Evolutionary conservation across 2,888 invertebrate species (phyloP), one percentile per base, ranked within the genome.

Genomic region (Ferdinandea cuprea): DNA sequence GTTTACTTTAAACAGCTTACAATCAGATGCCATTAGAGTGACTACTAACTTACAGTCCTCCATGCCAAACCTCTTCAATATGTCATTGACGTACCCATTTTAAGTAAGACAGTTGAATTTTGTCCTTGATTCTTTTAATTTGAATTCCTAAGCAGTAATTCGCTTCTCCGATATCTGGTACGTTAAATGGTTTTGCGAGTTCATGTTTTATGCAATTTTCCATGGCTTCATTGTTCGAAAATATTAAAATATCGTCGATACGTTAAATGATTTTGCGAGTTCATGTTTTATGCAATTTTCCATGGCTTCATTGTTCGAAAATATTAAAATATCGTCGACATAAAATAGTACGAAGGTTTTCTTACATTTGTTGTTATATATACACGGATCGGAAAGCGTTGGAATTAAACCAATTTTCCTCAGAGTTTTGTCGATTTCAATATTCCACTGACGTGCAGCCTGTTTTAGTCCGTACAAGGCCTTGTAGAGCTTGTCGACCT

Each of bases 391-490:
- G 15, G 66, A 68, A 32, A 72, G 37, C 3, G 73, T 77, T 56
- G 85, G 76, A 30, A 15, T 44, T 42, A 85, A 77, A 3, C 74
- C 81, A 17, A 85, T 61, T 30, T 85, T 42, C 50, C 58, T 69
- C 15, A 87, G 65, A 46, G 76, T 80, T 19, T 73, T 66, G 32
- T 86, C 72, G 6, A 87, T 63, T 32, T 85, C 84, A 21, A 74
- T 58, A 46, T 86, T 80, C 84, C 86, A 86, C 11, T 85, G 72
- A 37, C 79, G 58, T 21, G 85, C 85, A 1, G 85, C 83, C 69
- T 86, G 85, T 11, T 85, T 83, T 7, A 85, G 44, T 4, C 85
- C 85, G 30, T 86, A 86, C 0, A 86, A 25, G 2, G 86, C 80
- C 37, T 85, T 87, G 15, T 84, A 63, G 2, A 86, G 48, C 21